A percentile compares a stretch with the other conserved stretches of the same genome.
Conservation (phyloP, 1,140 invertebrate species). For the Thaumetopoea pityocampa region DNA sequence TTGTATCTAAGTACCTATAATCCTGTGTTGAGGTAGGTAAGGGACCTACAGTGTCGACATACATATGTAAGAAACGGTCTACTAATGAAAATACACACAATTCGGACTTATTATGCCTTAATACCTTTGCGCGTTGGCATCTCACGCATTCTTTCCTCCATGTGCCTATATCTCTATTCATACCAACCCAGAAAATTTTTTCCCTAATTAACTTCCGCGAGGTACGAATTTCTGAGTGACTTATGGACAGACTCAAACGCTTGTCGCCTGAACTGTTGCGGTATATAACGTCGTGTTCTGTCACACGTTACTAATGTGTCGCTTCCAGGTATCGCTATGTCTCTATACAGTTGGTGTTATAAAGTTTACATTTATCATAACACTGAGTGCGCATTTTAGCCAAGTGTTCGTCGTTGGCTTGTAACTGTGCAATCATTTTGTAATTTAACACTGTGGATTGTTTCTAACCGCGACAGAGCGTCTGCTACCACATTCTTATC, state of each 20-base stretch:
- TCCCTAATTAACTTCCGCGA: constrained; percentile 1
- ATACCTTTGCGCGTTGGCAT: constrained; percentile 30
- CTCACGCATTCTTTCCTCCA: constrained; percentile 30
- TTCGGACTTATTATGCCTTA: constrained; percentile 15
- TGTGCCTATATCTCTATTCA: constrained; percentile 45
- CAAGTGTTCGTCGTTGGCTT: not conserved
- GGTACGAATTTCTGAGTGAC: not conserved
- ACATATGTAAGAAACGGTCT: constrained; percentile 58
- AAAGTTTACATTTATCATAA: not conserved
- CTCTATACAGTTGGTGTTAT: too few relatives aligned
- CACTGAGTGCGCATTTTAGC: not conserved
- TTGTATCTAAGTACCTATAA: constrained; percentile 53
- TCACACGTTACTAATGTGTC: not conserved
- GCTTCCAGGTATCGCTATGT: not conserved
- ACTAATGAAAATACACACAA: constrained; percentile 18
- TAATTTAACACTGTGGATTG: not conserved
- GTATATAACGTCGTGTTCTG: not conserved
- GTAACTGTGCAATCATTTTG: not conserved
- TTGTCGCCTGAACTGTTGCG: not conserved
- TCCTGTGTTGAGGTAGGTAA: constrained; percentile 43
- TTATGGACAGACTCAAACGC: constrained; percentile 4
- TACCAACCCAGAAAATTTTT: constrained; percentile 15
- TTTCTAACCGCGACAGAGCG: constrained; percentile 1
- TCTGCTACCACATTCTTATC: not conserved
- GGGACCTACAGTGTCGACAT: constrained; percentile 53